Conservation (phyloP, 2,888 invertebrate genomes). For the Lacanobia oleracea region DNA sequence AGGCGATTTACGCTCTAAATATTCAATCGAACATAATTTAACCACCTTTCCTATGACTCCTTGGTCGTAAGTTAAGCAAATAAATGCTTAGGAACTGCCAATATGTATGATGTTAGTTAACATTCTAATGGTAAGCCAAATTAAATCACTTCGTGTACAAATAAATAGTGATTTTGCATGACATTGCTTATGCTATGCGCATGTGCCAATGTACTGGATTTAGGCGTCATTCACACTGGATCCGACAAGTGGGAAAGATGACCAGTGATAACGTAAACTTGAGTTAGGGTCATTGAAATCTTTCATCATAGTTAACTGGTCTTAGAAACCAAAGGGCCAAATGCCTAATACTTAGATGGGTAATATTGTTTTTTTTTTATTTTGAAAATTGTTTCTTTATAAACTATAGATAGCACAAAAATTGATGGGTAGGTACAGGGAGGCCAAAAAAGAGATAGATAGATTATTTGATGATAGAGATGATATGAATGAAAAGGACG, state of each 20-base stretch:
- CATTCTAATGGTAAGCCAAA: conserved; percentile 47
- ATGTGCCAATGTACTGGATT: conserved; percentile 4
- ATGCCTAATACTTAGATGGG: too few relatives aligned
- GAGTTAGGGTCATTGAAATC: too few relatives aligned
- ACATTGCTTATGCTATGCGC: conserved; percentile 24
- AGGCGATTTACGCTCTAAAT: conserved; percentile 15
- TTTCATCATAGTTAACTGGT: too few relatives aligned
- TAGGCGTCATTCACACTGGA: conserved; percentile 26
- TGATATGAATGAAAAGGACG: too few relatives aligned
- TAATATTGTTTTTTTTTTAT: too few relatives aligned
- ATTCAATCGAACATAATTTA: conserved; percentile 23
- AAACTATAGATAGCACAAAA: too few relatives aligned
- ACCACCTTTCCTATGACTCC: not conserved
- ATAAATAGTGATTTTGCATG: conserved; percentile 57
- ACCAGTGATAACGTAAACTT: too few relatives aligned
- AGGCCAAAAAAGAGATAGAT: too few relatives aligned
- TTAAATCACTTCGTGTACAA: conserved; percentile 66
- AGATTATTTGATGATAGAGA: too few relatives aligned
- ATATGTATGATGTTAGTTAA: conserved; percentile 28
- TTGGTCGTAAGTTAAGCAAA: conserved; percentile 8
- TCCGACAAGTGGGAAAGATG: not conserved
- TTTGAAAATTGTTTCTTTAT: too few relatives aligned
- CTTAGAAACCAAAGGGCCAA: too few relatives aligned
- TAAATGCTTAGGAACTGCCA: not conserved
- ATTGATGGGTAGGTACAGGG: too few relatives aligned